A percentile compares a stretch with the other conserved stretches of the same genome.
These are phyloP conservation scores for Stigmatopora nigra DNA, from an alignment of 2,113 vertebrate genomes.

Conservation along the genomic window DNA sequence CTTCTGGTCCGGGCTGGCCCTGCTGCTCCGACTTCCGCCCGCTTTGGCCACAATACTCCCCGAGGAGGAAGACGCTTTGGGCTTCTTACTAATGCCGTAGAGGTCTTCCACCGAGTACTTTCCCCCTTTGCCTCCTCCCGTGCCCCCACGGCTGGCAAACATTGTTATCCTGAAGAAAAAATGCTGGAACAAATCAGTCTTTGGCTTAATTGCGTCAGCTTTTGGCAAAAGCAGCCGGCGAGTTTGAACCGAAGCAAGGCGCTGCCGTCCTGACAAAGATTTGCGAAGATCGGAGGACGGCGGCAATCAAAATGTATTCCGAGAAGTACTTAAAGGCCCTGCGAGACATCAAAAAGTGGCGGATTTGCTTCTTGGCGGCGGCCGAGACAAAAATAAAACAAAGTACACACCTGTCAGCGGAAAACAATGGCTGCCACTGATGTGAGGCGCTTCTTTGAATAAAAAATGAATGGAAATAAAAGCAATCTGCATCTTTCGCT, in stretches of 20 bases:
- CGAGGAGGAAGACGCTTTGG: constrained; percentile 61
- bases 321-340: constrained; percentile 38
- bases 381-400: constrained; percentile 53
- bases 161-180: constrained; percentile 41
- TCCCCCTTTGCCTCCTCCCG: constrained; percentile 65
- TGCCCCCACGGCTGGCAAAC: constrained; percentile 67
- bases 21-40: constrained; percentile 36
- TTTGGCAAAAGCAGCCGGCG: constrained; percentile 19
- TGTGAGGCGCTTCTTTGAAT: constrained; percentile 48
- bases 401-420: constrained; percentile 41
- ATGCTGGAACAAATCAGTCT: constrained; percentile 19
- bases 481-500: constrained; percentile 55
- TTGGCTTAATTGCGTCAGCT: constrained; percentile 24
- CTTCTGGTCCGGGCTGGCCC: constrained; percentile 39
- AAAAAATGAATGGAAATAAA: constrained; percentile 33
- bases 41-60: constrained; percentile 46
- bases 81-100: constrained; percentile 76
- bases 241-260: constrained; percentile 43
- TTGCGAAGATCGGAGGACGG: constrained; percentile 42
- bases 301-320: constrained; percentile 43
- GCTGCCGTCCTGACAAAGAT: constrained; percentile 53
- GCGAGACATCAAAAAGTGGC: constrained; percentile 44
- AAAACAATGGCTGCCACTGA: constrained; percentile 44
- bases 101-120: constrained; percentile 76
- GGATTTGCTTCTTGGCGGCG: constrained; percentile 41